Conservation (phyloP, 2,888 invertebrate genomes). For the Campopleginae sp. region DNA sequence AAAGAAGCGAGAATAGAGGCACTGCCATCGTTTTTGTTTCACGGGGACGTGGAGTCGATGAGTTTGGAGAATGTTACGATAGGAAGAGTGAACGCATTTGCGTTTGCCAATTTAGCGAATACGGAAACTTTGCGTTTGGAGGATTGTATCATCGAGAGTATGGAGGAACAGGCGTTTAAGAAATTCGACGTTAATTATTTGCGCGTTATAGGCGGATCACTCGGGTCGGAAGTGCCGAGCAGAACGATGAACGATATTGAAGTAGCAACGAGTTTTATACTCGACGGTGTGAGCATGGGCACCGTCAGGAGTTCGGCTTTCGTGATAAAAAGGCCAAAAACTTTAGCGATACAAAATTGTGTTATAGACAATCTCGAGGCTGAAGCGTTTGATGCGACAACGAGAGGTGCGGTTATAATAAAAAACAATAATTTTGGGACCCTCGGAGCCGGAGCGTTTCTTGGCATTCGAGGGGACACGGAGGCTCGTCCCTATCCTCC, state of each 20-base stretch:
- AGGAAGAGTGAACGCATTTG: constrained; percentile 88
- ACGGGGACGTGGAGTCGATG: constrained; percentile 90
- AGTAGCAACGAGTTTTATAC: constrained; percentile 88
- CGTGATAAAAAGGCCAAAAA: constrained; percentile 87
- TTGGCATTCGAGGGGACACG: constrained; percentile 85
- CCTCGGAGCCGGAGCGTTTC: constrained; percentile 87
- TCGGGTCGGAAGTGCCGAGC: constrained; percentile 88
- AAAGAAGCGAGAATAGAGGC: constrained; percentile 83
- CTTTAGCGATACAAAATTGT: constrained; percentile 87
- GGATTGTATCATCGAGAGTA: constrained; percentile 86
- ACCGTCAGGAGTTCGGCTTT: constrained; percentile 89
- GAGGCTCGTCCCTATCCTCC: constrained; percentile 82
- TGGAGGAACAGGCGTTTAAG: constrained; percentile 91
- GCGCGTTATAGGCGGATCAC: constrained; percentile 87
- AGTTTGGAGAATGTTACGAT: constrained; percentile 88
- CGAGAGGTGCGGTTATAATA: constrained; percentile 88
- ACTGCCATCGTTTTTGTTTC: constrained; percentile 87
- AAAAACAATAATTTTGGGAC: constrained; percentile 88
- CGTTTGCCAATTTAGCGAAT: constrained; percentile 90
- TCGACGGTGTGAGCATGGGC: constrained; percentile 88
- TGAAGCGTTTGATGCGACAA: constrained; percentile 88
- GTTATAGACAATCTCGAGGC: constrained; percentile 87
- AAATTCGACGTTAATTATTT: constrained; percentile 90
- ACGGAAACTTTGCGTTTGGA: constrained; percentile 88
- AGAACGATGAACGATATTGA: constrained; percentile 90